phyloP scores from a whole-genome alignment of 64 coral and sea anemone species.

The Montipora efflorescens region DNA sequence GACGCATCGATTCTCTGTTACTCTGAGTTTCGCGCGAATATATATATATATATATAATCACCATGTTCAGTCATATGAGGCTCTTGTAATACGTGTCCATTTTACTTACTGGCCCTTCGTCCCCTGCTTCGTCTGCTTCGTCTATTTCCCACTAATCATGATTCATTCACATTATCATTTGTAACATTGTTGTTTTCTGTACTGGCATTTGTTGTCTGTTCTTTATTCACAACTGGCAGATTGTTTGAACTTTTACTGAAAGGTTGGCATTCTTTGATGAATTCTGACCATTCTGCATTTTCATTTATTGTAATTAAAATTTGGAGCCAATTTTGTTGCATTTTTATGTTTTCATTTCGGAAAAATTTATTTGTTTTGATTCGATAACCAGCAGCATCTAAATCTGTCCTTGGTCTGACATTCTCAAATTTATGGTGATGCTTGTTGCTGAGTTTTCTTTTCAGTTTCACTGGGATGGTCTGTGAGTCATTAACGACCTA shows the following conservation, averaged over 20 bases:
- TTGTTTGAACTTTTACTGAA: not conserved
- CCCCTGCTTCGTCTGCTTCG: too few species aligned
- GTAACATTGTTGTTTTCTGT: not conserved
- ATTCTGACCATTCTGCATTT: too few species aligned
- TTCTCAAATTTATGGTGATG: too few species aligned
- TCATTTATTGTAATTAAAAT: not conserved
- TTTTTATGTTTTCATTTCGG: slow-evolving; percentile 23
- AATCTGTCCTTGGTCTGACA: too few species aligned
- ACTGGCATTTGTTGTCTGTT: not conserved
- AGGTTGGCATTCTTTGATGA: not conserved
- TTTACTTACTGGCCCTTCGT: slow-evolving; percentile 42
- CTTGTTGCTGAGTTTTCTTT: too few species aligned
- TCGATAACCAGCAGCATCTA: too few species aligned
- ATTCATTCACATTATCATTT: not conserved
- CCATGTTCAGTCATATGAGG: not conserved
- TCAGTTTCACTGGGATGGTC: too few species aligned
- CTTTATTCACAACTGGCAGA: not conserved
- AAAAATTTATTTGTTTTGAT: slow-evolving; percentile 19
- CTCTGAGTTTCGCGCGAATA: too few species aligned
- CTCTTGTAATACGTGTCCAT: slow-evolving; percentile 57
- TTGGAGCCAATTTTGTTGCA: not conserved
- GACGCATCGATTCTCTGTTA: too few species aligned
- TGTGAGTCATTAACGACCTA: slow-evolving; percentile 5
- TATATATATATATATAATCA: too few species aligned
- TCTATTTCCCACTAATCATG: not conserved